Conservation (phyloP, 2,113 vertebrate genomes). For the Sigmodon hispidus region DNA sequence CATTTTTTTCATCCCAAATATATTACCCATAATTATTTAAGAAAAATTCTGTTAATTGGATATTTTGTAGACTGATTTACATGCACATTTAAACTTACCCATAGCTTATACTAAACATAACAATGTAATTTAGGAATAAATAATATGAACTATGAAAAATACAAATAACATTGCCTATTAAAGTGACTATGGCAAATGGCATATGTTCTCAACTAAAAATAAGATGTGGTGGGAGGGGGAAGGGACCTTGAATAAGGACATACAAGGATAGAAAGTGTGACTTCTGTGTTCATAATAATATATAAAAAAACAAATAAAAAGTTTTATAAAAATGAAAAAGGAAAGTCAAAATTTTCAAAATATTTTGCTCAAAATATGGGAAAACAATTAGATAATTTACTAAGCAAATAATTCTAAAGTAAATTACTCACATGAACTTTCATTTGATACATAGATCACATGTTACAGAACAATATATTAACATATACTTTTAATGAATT, state of each 20-base stretch:
- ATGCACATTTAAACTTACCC: background rate
- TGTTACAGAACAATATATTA: background rate
- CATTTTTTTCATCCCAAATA: background rate
- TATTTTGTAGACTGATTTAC: background rate
- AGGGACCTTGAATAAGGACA: no score
- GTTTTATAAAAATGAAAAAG: no score
- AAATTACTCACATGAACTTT: background rate
- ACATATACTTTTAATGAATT: background rate
- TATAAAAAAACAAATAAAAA: no score
- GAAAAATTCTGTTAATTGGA: background rate
- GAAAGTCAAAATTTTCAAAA: constrained; percentile 18
- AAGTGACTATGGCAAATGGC: background rate
- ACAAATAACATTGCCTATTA: background rate
- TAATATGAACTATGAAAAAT: background rate
- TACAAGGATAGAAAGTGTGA: no score
- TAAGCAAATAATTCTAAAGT: background rate
- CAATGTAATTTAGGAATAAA: background rate
- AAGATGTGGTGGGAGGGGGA: no score
- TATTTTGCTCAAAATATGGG: background rate
- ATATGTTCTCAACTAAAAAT: background rate
- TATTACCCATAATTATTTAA: background rate
- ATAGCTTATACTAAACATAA: background rate
- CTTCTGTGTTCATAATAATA: no score
- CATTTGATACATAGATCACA: background rate
- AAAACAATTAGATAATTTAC: background rate